phyloP scores from a whole-genome alignment of 2,888 invertebrate genomes.

The Mimachlamys varia region DNA sequence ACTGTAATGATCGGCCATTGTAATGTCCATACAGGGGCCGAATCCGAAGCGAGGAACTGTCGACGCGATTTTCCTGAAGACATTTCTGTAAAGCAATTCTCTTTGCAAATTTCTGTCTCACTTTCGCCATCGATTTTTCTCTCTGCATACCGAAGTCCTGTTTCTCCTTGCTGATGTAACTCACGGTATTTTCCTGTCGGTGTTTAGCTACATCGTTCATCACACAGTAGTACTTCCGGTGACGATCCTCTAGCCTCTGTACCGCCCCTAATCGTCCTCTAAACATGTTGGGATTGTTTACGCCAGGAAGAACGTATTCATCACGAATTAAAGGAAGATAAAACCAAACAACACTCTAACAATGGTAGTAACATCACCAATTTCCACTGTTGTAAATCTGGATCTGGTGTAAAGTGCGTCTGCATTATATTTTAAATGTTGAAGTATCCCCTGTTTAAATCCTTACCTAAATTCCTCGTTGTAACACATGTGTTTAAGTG shows the following conservation, averaged over 20 bases:
- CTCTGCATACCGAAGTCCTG: slow-evolving; percentile 50
- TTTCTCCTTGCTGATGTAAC: slow-evolving; percentile 51
- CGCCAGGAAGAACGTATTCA: background rate
- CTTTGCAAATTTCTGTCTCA: slow-evolving; percentile 49
- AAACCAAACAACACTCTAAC: too few relatives aligned
- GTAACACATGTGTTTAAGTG: background rate
- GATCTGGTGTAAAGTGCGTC: too few relatives aligned
- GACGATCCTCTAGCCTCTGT: slow-evolving; percentile 53
- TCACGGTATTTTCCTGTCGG: slow-evolving; percentile 46
- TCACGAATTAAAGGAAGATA: too few relatives aligned
- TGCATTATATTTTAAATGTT: too few relatives aligned
- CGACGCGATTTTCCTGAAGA: slow-evolving; percentile 54
- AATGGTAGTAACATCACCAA: too few relatives aligned
- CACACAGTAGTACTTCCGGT: slow-evolving; percentile 57
- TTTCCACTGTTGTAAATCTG: too few relatives aligned
- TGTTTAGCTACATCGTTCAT: slow-evolving; percentile 58
- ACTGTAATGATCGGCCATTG: slow-evolving; percentile 55
- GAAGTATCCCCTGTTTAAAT: background rate
- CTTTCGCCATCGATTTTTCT: slow-evolving; percentile 49
- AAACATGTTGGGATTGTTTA: slow-evolving; percentile 46
- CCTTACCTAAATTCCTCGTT: background rate
- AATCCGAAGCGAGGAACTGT: slow-evolving; percentile 41
- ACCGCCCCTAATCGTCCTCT: slow-evolving; percentile 55
- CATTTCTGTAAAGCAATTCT: slow-evolving; percentile 56
- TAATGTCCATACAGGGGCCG: slow-evolving; percentile 54